Evolutionary conservation across 2,888 invertebrate species (phyloP).

Genomic region (Drosophila putrida): DNA sequence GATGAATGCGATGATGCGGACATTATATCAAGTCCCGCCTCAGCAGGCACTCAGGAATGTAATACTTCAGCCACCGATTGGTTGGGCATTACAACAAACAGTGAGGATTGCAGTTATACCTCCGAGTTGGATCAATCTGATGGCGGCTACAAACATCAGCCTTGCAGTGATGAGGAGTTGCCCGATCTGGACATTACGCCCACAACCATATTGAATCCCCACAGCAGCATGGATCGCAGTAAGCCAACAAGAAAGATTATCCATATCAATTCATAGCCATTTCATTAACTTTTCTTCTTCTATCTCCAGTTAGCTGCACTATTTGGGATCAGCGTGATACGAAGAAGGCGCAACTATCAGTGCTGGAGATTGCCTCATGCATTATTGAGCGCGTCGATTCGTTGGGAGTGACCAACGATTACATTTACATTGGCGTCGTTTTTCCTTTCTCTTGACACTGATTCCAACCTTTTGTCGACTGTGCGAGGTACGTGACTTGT

Average conservation of each 20-base stretch:
- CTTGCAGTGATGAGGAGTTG: slow-evolving; percentile 86
- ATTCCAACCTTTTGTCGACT: slow-evolving; percentile 87
- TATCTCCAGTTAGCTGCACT: slow-evolving; percentile 93
- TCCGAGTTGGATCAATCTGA: slow-evolving; percentile 90
- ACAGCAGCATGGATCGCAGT: slow-evolving; percentile 91
- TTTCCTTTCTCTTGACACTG: slow-evolving; percentile 87
- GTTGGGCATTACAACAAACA: slow-evolving; percentile 95
- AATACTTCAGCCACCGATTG: slow-evolving; percentile 91
- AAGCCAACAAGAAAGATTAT: slow-evolving; percentile 50
- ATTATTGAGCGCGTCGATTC: slow-evolving; percentile 96
- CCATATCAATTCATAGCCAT: neutral
- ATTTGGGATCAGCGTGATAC: slow-evolving; percentile 97
- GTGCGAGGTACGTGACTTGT: slow-evolving; percentile 77
- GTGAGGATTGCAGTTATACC: slow-evolving; percentile 90
- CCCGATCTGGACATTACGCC: slow-evolving; percentile 90
- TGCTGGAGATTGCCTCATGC: slow-evolving; percentile 96
- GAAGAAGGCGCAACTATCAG: slow-evolving; percentile 96
- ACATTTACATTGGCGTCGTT: slow-evolving; percentile 90
- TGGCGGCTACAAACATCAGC: slow-evolving; percentile 86
- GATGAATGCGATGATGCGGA: slow-evolving; percentile 87
- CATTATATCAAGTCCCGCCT: slow-evolving; percentile 88
- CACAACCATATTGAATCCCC: slow-evolving; percentile 91
- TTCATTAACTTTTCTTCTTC: too few species aligned
- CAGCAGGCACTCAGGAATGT: slow-evolving; percentile 86
- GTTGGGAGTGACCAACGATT: slow-evolving; percentile 92